These are phyloP conservation scores for Zaprionus africanus DNA, from an alignment of 1,140 invertebrate genomes.

Conservation along the genomic window DNA sequence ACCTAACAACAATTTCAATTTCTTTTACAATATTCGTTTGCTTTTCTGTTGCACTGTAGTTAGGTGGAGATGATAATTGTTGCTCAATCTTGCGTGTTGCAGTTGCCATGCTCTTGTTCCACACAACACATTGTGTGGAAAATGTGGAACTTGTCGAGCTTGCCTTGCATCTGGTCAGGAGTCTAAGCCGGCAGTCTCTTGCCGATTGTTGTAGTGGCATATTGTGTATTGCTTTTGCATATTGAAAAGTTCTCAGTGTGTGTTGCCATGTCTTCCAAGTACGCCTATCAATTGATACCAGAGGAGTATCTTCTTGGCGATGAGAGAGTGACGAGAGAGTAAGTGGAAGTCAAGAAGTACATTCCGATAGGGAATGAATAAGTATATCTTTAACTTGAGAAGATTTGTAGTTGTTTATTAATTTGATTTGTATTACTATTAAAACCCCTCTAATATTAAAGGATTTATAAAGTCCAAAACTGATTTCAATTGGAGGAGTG, in stretches of 20 bases:
- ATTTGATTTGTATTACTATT: too few relatives aligned
- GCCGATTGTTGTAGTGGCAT: constrained; percentile 16
- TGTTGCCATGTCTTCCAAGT: constrained; percentile 65
- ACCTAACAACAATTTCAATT: constrained; percentile 60
- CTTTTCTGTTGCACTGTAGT: too few relatives aligned
- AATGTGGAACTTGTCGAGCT: background rate
- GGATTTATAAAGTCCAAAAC: too few relatives aligned
- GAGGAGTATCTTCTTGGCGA: constrained; percentile 49
- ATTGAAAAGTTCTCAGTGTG: background rate
- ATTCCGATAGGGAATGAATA: too few relatives aligned
- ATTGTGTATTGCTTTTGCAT: constrained; percentile 2
- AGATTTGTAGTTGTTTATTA: too few relatives aligned
- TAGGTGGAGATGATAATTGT: background rate
- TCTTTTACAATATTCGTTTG: background rate
- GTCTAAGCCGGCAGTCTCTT: constrained; percentile 3
- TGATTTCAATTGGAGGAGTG: too few relatives aligned
- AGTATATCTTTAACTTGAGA: too few relatives aligned
- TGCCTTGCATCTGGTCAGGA: background rate
- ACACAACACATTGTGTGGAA: constrained; percentile 19
- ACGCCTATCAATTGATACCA: constrained; percentile 64
- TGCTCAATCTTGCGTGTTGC: background rate
- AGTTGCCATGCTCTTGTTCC: background rate
- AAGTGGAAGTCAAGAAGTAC: constrained; percentile 21
- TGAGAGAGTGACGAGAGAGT: constrained; percentile 16
- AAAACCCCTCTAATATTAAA: too few relatives aligned